Conservation (phyloP, 1,140 invertebrate species). For the Drosophila pseudoobscura region DNA sequence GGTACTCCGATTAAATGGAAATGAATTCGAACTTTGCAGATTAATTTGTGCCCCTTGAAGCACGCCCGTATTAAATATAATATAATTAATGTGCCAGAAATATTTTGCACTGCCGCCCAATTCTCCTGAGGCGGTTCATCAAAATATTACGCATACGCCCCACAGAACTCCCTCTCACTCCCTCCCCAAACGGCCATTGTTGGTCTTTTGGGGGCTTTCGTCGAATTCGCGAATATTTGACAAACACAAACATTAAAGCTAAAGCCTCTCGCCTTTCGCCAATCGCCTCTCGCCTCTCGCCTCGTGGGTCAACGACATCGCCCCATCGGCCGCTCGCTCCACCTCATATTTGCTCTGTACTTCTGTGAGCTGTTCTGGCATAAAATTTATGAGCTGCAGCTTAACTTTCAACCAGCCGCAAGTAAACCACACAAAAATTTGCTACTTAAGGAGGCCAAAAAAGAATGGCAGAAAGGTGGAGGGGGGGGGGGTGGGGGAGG, state of each 20-base stretch:
- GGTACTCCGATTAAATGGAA: conserved; percentile 25
- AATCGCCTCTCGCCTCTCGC: conserved; percentile 19
- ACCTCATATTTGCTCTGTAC: background rate
- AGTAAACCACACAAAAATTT: conserved; percentile 54
- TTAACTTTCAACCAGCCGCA: conserved; percentile 50
- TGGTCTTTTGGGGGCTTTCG: conserved; percentile 16
- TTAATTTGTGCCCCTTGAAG: conserved; percentile 21
- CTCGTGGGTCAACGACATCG: conserved; percentile 41
- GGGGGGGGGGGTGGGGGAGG: accelerated
- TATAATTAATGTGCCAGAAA: conserved; percentile 21
- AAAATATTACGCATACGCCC: conserved; percentile 44
- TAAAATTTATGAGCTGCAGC: conserved; percentile 68
- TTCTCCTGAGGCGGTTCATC: background rate
- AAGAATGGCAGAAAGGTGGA: background rate
- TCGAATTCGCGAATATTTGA: conserved; percentile 42
- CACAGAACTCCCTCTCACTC: conserved; percentile 14
- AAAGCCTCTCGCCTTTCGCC: conserved; percentile 16
- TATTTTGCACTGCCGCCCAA: conserved; percentile 10
- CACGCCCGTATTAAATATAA: conserved; percentile 27
- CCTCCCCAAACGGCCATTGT: background rate
- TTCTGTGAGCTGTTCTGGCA: conserved; percentile 18
- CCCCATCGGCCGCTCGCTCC: background rate
- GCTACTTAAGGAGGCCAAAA: conserved; percentile 42
- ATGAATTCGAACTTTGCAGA: conserved; percentile 37
- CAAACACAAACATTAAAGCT: conserved; percentile 53